Base-by-base conservation (phyloP, 2,888 invertebrate species). In the Trileptium ribeirensis region DNA sequence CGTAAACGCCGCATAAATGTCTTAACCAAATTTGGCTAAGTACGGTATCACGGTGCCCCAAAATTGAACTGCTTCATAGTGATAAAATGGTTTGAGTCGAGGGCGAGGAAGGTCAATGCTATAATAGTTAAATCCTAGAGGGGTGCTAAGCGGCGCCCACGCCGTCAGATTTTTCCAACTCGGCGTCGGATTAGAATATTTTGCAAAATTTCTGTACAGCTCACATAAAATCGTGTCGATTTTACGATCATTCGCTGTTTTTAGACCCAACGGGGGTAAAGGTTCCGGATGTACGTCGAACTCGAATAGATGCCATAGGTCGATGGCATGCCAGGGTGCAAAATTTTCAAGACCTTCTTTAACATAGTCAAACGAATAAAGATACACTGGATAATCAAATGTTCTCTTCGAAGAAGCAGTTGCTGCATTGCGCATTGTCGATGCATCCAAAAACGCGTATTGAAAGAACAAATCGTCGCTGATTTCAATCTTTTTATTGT, bases 361-460 rank as follows among this genome's bases (percentile, higher is more conserved):
- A 29, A 19, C 37, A 67, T 67, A 82, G 67, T 82, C 82, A 78
- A 82, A 82, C 8, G 74, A 75, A 70, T 82, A 82, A 1, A 82
- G 33, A 38, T 78, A 82, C 1, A 82, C 82, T 2, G 81, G 15
- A 29, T 36, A n/a, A 33, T 33, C 39, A 3, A 24, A 2, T 1
- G 36, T n/a, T 3, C 24, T 2, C 2, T 31, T 24, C 51, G 8
- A 15, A 15, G 51, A 51, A 24, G 8, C 24, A 15, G 24, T 15
- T 8, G 8, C 8, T 8, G 51, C 29, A 8, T 79, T 2, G 8
- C 67, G 33, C 79, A 80, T 29, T 1, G 67, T 31, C 2, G 38
- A 8, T 2, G 79, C 79, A 24, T 79, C 81, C 1, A 15, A 1
- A 36, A 38, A 81, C 29, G 15, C 8, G 1, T 74, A 77, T 3